phyloP scores from a whole-genome alignment of 2,888 invertebrate genomes.

The Torymus tubicola region DNA sequence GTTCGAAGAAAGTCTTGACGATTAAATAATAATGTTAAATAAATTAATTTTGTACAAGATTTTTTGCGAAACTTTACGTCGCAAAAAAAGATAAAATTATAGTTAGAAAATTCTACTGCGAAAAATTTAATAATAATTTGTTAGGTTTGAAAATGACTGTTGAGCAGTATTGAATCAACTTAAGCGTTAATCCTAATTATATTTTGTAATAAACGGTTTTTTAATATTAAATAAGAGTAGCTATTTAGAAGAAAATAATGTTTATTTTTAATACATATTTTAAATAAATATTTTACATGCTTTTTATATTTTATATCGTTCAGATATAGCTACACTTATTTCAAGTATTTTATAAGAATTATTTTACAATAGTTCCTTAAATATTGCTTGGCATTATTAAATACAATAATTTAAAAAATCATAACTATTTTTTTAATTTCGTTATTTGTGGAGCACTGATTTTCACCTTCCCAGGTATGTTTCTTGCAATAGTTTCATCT shows the following conservation, averaged over 20 bases:
- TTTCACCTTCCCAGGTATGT: conserved; percentile 98
- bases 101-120: conserved; percentile 11
- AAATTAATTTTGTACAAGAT: conserved; percentile 30
- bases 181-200: conserved; percentile 19
- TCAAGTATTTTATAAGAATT: conserved; percentile 34
- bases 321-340: conserved; percentile 38
- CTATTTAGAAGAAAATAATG: conserved; percentile 50
- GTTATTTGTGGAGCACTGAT: conserved; percentile 91
- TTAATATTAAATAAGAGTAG: conserved; percentile 41
- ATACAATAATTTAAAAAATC: conserved; percentile 43
- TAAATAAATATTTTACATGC: conserved; percentile 54
- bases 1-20: conserved; percentile 62
- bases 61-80: conserved; percentile 22
- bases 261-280: conserved; percentile 50
- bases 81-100: conserved; percentile 32
- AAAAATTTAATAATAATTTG: conserved; percentile 24
- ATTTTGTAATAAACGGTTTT: conserved; percentile 52
- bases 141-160: conserved; percentile 45
- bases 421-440: conserved; percentile 79
- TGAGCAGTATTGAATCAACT: conserved; percentile 52
- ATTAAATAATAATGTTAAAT: conserved; percentile 38
- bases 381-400: conserved; percentile 25
- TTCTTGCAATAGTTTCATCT: conserved; percentile 93
- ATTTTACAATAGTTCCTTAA: conserved; percentile 43
- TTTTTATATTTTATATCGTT: conserved; percentile 54